Base-by-base conservation (phyloP, 2,113 vertebrate species). In the Lophochroa leadbeateri region DNA sequence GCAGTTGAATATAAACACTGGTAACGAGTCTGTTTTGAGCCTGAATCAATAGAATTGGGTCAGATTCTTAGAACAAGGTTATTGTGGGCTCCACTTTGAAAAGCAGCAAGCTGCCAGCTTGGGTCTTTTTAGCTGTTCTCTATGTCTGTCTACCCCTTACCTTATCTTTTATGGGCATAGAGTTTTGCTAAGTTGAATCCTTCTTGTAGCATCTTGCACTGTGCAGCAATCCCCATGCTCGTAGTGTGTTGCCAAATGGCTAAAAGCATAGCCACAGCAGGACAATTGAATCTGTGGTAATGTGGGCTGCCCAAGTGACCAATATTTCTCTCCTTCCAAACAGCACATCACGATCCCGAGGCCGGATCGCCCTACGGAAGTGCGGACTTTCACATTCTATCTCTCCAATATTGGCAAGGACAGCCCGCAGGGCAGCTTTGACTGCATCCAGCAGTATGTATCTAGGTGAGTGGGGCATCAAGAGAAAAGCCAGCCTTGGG, bases 401-500 rank as follows among this genome's bases (percentile, higher is more conserved):
- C 98, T 99, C 96, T 99, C 99, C 31, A 98, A 99, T 35, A 98
- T 99, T n/a, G 99, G 99, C 97, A 98, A 99, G 70, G 99, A 99
- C 93, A 99, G 98, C 95, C 99, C 99, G 3, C 99, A 99, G 91
- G 99, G 99, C 58, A 99, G 99, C 95, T 99, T 99, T 18, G 99
- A 99, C 98, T 99, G 99, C 91, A 98, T 99, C 97, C 99, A 99
- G 98, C 99, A 99, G 97, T 99, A 99, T 85, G 98, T 99, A 13
- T 99, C 99, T 95, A 99, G 99, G 99, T 99, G 96, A 99, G 98
- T 88, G 53, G 12, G 14, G 1, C 75, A 29, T 7, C 63, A 31
- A 9, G 18, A 29, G 15, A 8, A 3, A 16, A 31, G 15, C 4
- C 12, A 17, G 17, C 25, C 10, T 6, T 9, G 21, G 33, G 21